These are phyloP conservation scores for Teinopalpus imperialis DNA, from an alignment of 2,888 invertebrate genomes.

Conservation along the genomic window DNA sequence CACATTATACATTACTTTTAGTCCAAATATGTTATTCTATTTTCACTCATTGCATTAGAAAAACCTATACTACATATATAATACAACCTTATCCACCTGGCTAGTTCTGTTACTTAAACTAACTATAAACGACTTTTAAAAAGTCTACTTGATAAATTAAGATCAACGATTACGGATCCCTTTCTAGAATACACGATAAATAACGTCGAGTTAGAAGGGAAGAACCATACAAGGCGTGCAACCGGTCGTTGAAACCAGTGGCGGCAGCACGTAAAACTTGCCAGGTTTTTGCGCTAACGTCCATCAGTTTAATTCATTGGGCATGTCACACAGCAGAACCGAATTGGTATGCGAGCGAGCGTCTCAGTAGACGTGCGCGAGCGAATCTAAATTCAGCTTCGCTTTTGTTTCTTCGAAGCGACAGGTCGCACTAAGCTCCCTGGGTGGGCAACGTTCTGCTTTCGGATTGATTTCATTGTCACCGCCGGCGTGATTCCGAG, in stretches of 20 bases:
- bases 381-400: constrained; percentile 52
- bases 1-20: too few relatives aligned
- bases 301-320: constrained; percentile 36
- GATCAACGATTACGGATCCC: not conserved
- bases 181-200: constrained; percentile 17
- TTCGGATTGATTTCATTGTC: constrained; percentile 43
- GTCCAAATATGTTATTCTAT: too few relatives aligned
- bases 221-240: constrained; percentile 12
- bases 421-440: constrained; percentile 33
- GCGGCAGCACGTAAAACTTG: constrained; percentile 26
- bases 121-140: too few relatives aligned
- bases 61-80: too few relatives aligned
- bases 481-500: constrained; percentile 39
- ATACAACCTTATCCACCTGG: too few relatives aligned
- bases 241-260: constrained; percentile 4
- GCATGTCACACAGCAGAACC: constrained; percentile 34
- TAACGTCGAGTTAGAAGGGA: constrained; percentile 17
- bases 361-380: constrained; percentile 46
- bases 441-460: constrained; percentile 54
- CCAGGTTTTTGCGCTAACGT: constrained; percentile 36
- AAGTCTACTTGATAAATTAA: constrained; percentile 4
- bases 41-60: too few relatives aligned
- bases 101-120: too few relatives aligned
- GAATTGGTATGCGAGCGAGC: constrained; percentile 54
- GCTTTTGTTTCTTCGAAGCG: constrained; percentile 54